A percentile compares a stretch with the other conserved stretches of the same genome.
Conservation (phyloP, 2,888 invertebrate genomes). For the Nemurella pictetii region DNA sequence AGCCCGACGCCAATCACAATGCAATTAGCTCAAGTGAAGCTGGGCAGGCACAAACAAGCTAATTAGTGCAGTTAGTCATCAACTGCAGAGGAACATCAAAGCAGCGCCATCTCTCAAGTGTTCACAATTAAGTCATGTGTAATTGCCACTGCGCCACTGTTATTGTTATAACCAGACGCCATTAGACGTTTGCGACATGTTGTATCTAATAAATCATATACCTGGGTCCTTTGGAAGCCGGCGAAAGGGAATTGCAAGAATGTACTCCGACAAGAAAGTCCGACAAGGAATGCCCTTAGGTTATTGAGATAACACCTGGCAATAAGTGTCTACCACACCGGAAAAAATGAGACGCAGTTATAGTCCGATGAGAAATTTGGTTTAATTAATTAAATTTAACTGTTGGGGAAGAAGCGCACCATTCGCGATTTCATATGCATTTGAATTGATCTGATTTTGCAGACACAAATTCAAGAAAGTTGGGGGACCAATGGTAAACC, state of each 20-base stretch:
- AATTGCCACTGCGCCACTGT: background rate
- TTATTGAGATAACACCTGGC: too few species aligned
- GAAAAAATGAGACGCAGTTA: too few species aligned
- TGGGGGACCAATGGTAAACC: too few species aligned
- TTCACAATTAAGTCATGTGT: background rate
- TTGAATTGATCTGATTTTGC: too few species aligned
- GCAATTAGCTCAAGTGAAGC: background rate
- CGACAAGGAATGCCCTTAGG: too few species aligned
- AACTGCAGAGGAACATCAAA: background rate
- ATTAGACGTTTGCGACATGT: background rate
- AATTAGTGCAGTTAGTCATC: background rate
- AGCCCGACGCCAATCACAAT: background rate
- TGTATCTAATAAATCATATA: background rate
- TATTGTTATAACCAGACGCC: background rate
- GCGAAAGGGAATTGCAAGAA: background rate
- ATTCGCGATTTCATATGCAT: too few species aligned
- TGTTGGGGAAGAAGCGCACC: too few species aligned
- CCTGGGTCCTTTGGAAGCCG: background rate
- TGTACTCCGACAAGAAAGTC: too few species aligned
- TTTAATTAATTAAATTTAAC: too few species aligned
- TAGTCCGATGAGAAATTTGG: too few species aligned
- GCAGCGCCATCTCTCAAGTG: background rate
- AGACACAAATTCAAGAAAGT: too few species aligned
- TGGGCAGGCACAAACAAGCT: background rate
- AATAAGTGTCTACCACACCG: too few species aligned